Conservation (phyloP, 2,888 invertebrate genomes). For the Sarcophaga rosellei region DNA sequence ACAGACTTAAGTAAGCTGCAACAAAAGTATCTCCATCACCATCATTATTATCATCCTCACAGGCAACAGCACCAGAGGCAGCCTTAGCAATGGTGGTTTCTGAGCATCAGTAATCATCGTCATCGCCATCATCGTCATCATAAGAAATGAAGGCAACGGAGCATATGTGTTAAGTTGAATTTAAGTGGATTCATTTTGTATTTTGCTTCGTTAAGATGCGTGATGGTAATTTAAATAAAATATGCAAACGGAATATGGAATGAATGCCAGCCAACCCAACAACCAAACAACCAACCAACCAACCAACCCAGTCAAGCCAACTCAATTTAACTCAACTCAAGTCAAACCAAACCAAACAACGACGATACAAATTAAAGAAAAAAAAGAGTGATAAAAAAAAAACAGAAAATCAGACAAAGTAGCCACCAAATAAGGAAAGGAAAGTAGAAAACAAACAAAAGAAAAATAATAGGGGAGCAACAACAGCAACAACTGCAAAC, state of each 20-base stretch:
- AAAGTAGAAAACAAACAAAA: slow-evolving; percentile 40
- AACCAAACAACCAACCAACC: slow-evolving; percentile 4
- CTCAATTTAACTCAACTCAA: too few species aligned
- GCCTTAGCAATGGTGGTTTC: slow-evolving; percentile 4
- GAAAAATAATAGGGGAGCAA: slow-evolving; percentile 4
- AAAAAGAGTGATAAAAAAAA: not conserved
- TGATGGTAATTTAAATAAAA: slow-evolving; percentile 79
- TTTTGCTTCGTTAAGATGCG: slow-evolving; percentile 70
- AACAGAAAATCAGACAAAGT: slow-evolving; percentile 29
- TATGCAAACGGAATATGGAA: slow-evolving; percentile 66
- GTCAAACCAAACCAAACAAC: not conserved
- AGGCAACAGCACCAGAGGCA: slow-evolving; percentile 12
- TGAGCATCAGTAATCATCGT: slow-evolving; percentile 14
- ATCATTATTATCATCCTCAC: slow-evolving; percentile 25
- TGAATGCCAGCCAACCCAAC: slow-evolving; percentile 17
- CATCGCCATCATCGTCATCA: not conserved
- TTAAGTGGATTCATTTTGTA: slow-evolving; percentile 76
- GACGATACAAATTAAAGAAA: not conserved
- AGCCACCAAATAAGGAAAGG: slow-evolving; percentile 61
- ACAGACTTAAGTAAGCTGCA: slow-evolving; percentile 30
- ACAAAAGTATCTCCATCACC: slow-evolving; percentile 62
- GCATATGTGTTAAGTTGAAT: slow-evolving; percentile 76
- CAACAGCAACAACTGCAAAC: slow-evolving; percentile 2
- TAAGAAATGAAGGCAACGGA: slow-evolving; percentile 49
- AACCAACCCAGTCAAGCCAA: slow-evolving; percentile 24